Evolutionary conservation across 2,113 vertebrate genomes (phyloP).

Genomic region (Erythrocercus mccallii): DNA sequence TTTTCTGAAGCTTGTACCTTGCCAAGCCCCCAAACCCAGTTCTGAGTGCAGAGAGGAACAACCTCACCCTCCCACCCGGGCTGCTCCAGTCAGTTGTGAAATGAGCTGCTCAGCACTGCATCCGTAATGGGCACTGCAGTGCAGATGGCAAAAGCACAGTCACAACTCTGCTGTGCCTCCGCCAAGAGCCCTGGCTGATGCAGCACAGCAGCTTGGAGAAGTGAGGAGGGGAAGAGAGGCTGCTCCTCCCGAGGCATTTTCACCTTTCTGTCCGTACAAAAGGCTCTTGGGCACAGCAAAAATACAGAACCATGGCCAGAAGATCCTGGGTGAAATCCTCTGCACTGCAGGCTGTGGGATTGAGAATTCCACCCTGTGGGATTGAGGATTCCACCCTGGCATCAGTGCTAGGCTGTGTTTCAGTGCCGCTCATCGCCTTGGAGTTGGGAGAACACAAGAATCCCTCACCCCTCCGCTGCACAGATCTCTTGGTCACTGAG

Average conservation of each 20-base stretch:
- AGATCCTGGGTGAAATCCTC: background rate
- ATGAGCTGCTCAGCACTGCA: constrained; percentile 53
- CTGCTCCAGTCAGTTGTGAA: constrained; percentile 57
- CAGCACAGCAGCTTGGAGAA: background rate
- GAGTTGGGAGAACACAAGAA: background rate
- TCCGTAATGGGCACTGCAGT: constrained; percentile 66
- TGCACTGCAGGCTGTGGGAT: background rate
- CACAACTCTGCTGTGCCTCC: background rate
- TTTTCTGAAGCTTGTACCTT: background rate
- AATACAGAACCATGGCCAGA: background rate
- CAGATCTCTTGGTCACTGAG: background rate
- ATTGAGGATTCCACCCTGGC: background rate
- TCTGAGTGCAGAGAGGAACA: background rate
- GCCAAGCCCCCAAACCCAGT: background rate
- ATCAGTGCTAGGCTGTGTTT: background rate
- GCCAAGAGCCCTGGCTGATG: background rate
- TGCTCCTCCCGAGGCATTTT: background rate
- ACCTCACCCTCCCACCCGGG: background rate
- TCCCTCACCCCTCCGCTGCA: background rate
- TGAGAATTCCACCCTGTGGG: background rate
- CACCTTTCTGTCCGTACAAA: background rate
- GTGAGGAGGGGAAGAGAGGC: background rate
- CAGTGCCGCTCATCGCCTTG: background rate
- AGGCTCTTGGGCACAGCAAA: background rate
- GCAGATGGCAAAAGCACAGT: constrained; percentile 45